Evolutionary conservation across 2,113 vertebrate species (phyloP).

Genomic region (Harpagus bidentatus): DNA sequence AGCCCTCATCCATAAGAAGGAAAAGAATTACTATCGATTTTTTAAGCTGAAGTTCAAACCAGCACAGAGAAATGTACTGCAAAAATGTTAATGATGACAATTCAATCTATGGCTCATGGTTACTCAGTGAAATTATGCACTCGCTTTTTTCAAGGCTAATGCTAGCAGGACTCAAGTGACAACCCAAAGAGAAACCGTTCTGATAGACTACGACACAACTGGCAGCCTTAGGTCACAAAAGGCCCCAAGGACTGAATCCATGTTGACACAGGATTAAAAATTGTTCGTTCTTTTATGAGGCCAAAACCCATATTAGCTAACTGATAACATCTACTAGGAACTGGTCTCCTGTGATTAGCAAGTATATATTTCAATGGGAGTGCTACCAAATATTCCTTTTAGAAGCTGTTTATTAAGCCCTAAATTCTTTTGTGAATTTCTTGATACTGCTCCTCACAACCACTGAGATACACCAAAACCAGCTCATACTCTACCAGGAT

Average conservation of each 20-base stretch:
- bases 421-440: background rate
- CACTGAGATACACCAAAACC: background rate
- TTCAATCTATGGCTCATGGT: background rate
- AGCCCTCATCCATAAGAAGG: background rate
- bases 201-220: background rate
- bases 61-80: background rate
- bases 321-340: background rate
- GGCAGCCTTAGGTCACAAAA: background rate
- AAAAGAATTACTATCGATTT: background rate
- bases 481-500: background rate
- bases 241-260: background rate
- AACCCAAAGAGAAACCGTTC: background rate
- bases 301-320: background rate
- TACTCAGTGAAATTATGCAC: background rate
- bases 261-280: background rate
- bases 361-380: background rate
- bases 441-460: background rate
- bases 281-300: background rate
- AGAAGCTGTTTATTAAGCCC: background rate
- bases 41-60: constrained; percentile 22
- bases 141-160: background rate
- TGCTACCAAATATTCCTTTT: background rate
- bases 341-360: background rate
- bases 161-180: background rate
- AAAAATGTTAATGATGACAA: constrained; percentile 21